Evolutionary conservation across 2,888 invertebrate genomes (phyloP), one percentile per base, ranked within the genome.

Genomic region (Drosophila lacicola): DNA sequence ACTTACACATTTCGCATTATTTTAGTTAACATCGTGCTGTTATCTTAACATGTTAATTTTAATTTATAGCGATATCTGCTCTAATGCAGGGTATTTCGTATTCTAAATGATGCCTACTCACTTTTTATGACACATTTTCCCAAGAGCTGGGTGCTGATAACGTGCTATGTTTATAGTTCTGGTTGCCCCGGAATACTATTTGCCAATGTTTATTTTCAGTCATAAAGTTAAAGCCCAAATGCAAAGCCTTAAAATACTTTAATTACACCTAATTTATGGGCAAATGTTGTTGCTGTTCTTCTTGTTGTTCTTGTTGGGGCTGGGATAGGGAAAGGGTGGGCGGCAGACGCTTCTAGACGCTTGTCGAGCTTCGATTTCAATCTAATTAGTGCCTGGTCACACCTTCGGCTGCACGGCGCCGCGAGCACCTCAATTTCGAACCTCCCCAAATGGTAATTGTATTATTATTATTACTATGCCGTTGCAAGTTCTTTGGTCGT

Each of bases 221-320:
- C 81, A 65, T 87, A 83, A 82, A 80, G 64, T 53, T 53, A 56
- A 66, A 78, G 74, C 71, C 68, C 54, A 47, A 65, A 78, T 66
- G 62, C 66, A 65, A 78, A 85, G 82, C 54, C 82, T 77, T 76
- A 79, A 78, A 85, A 77, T 84, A 87, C 79, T 81, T 84, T 89
- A 89, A 85, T 85, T 84, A 84, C 77, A 51, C 55, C 51, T 81
- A 79, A 81, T 89, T 87, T 89, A 88, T 85, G 77, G 54, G 66
- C 71, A 57, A 79, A 68, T 64, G 65, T 34, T 56, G 39, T 36
- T 36, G 10, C 36, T 36, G 29, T 29, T 29, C 29, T 25, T 8
- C 25, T 25, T 25, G 25, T 25, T 64, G 63, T 34, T 56, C 34
- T 36, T 36, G 10, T 13, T 36, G 13, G 36, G 4, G n/a, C 14